Conservation (phyloP, 2,113 vertebrate species). For the Charina bottae region DNA sequence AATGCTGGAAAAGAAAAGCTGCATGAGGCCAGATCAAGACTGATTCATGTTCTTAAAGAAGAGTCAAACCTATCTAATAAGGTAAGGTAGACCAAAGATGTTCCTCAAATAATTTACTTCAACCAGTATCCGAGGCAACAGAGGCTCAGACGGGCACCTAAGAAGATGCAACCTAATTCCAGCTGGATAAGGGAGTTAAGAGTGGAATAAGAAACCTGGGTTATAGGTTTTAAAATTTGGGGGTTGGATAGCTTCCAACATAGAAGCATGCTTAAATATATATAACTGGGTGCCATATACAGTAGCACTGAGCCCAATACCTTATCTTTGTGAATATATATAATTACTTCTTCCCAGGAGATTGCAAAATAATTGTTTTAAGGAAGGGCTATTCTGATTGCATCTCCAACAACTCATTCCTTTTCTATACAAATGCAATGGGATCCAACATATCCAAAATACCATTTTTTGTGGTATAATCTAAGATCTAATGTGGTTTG, state of each 20-base stretch:
- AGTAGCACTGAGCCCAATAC: background rate
- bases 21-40: too few species aligned
- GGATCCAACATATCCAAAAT: background rate
- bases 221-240: background rate
- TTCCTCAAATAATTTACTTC: background rate
- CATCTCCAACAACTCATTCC: background rate
- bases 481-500: background rate
- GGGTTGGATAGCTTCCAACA: background rate
- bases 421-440: background rate
- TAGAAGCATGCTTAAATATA: background rate
- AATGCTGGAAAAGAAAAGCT: background rate
- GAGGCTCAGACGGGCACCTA: background rate
- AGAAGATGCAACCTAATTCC: background rate
- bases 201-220: background rate
- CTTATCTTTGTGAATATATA: background rate
- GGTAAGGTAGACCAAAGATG: background rate
- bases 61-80: too few species aligned
- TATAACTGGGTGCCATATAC: background rate
- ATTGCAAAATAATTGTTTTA: background rate
- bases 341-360: background rate
- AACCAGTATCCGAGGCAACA: background rate
- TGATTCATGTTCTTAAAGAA: too few species aligned
- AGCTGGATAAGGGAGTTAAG: background rate
- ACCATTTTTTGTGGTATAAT: background rate
- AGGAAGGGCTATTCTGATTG: background rate